phyloP scores from a whole-genome alignment of 2,888 invertebrate species.

The Cephonodes hylas region DNA sequence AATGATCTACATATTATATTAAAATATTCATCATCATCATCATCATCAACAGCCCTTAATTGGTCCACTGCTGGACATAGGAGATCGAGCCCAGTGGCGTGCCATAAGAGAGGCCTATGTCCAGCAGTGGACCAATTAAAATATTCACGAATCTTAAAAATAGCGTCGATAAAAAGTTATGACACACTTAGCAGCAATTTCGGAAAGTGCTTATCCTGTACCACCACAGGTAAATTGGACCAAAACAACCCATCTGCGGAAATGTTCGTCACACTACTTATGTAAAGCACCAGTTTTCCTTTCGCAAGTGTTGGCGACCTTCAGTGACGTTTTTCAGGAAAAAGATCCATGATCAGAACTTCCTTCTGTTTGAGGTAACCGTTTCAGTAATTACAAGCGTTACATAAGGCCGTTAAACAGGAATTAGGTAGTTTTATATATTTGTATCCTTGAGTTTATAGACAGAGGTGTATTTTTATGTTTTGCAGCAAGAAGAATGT shows the following conservation, averaged over 20 bases:
- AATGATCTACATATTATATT: too few relatives aligned
- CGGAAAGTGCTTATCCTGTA: neutral
- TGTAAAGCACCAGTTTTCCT: slow-evolving; percentile 1
- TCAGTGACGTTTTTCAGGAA: slow-evolving; percentile 8
- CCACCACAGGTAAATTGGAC: neutral
- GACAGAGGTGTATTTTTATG: too few relatives aligned
- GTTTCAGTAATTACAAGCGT: neutral
- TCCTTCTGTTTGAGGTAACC: slow-evolving; percentile 22
- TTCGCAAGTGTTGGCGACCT: neutral
- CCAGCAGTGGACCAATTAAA: too few relatives aligned
- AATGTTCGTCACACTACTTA: neutral
- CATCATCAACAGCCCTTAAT: too few relatives aligned
- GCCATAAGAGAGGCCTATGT: too few relatives aligned
- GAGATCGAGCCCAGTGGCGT: too few relatives aligned
- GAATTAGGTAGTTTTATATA: neutral
- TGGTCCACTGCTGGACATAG: too few relatives aligned
- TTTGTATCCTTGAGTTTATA: neutral
- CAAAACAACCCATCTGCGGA: neutral
- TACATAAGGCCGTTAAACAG: neutral
- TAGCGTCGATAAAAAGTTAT: too few relatives aligned
- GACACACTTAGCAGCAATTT: too few relatives aligned
- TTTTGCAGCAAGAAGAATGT: too few relatives aligned
- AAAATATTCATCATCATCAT: too few relatives aligned
- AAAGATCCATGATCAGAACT: slow-evolving; percentile 22
- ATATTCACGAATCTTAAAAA: too few relatives aligned